Evolutionary conservation across 2,113 vertebrate species (phyloP), one percentile per base, ranked within the genome.

Genomic region (Siniperca knerii): DNA sequence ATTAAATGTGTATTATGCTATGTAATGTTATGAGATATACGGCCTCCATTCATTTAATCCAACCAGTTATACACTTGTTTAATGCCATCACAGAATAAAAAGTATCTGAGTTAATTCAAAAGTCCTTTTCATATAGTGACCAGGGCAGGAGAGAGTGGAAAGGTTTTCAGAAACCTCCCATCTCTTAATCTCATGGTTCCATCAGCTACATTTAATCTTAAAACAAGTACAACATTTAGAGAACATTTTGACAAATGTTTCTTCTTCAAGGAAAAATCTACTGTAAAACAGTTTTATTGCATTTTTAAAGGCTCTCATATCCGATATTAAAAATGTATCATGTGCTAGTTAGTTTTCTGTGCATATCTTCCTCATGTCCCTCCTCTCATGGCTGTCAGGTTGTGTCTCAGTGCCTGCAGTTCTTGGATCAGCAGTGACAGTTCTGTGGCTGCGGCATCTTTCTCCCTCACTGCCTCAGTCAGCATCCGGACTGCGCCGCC

Each of bases 371-470:
- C 42, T 93, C 82, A 94, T 73, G 90, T 85, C 8, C 48, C 61
- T 46, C 71, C 64, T 70, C 86, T 85, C 7, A 6, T 85, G 60
- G 90, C 89, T 0, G 94, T 97, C 90, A 92, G 35, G 6, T 97
- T 98, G 86, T 93, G 94, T 82, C 79, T 95, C 79, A 96, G 95
- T 21, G 94, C 95, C 82, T 97, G 95, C 84, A 96, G 95, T 62
- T 96, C 80, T 66, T 96, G 96, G 89, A 97, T 91, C 25, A 96
- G 93, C 67, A 88, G 93, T 1, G 92, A 85, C 71, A 96, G 85
- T 82, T 95, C 83, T 62, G 85, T 33, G 54, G 90, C 73, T 21
- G 83, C 73, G 0, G 79, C 81, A 48, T 95, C 87, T 75, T 94
- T 94, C 67, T 94, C 90, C 71, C 44, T 91, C 75, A 93, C 68